Evolutionary conservation across 2,888 invertebrate species (phyloP), one percentile per base, ranked within the genome.

Genomic region (Drosophila borealis): DNA sequence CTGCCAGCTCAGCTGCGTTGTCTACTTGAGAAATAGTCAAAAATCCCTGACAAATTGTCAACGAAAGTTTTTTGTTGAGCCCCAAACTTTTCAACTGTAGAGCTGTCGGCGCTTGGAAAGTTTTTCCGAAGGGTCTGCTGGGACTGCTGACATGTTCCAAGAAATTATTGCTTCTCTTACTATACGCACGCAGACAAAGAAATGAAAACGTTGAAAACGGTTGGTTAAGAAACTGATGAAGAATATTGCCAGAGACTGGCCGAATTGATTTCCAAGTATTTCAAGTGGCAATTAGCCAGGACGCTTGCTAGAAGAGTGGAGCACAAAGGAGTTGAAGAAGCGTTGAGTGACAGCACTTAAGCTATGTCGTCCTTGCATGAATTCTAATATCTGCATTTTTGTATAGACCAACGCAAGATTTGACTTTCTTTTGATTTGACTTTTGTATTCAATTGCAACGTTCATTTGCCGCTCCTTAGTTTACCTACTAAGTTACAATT

Each of bases 31-130:
- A 70, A 78, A 84, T 68, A 65, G 60, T 76, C 70, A 64, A 70
- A 85, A 64, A 66, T 76, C 74, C 55, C 70, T 78, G 88, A 83
- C 86, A 83, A 83, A 77, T 88, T 83, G 88, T 80, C 86, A 85
- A 72, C 69, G 83, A 83, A 88, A 88, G 72, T 83, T 83, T 76
- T 33, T 57, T 49, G 9, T 2, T 6, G 37, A 34, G 14, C 48
- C 25, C 29, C 10, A 51, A 70, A 62, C 45, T 56, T 42, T 33
- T 17, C 36, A 64, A 46, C 57, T 64, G 45, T 11, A n/a, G 71
- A 75, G 59, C 46, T 65, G 53, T 65, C 48, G 44, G 41, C 44
- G 45, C 39, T 56, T 50, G 34, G 46, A 57, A 67, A 68, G 33
- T 49, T 67, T 59, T 60, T 44, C 25, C 45, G 48, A 82, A 71